A percentile compares a stretch with the other conserved stretches of the same genome.
phyloP scores from a whole-genome alignment of 2,888 invertebrate species.

The Theodoxus fluviatilis region DNA sequence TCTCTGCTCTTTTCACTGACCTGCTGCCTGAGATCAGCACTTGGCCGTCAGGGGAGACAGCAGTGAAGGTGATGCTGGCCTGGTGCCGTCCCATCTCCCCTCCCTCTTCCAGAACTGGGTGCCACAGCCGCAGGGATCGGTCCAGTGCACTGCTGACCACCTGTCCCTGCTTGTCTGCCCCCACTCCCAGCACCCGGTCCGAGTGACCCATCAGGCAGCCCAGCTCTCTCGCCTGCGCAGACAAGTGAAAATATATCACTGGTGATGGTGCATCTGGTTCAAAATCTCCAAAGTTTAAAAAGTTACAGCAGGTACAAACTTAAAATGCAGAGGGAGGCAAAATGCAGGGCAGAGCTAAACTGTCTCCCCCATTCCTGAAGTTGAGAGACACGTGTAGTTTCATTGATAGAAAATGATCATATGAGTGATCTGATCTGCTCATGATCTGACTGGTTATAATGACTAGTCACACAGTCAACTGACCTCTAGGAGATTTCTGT shows the following conservation, averaged over 20 bases:
- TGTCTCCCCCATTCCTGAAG: too few relatives aligned
- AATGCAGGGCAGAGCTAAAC: too few relatives aligned
- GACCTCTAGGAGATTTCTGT: too few relatives aligned
- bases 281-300: background rate
- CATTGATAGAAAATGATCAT: too few relatives aligned
- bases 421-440: too few relatives aligned
- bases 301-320: too few relatives aligned
- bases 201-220: constrained; percentile 59
- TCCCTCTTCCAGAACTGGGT: constrained; percentile 38
- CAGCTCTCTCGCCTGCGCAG: constrained; percentile 52
- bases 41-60: constrained; percentile 22
- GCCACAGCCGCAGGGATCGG: constrained; percentile 56
- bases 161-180: constrained; percentile 42
- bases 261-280: background rate
- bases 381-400: too few relatives aligned
- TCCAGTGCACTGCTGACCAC: constrained; percentile 57
- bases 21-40: constrained; percentile 47
- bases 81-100: constrained; percentile 41
- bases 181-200: constrained; percentile 55
- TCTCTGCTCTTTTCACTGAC: too few relatives aligned
- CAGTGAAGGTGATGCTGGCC: constrained; percentile 47
- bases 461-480: too few relatives aligned
- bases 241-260: constrained; percentile 9
- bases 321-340: too few relatives aligned
- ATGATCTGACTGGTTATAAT: too few relatives aligned